A percentile compares a stretch with the other conserved stretches of the same genome.
phyloP scores from a whole-genome alignment of 2,113 vertebrate species.

The Jacana jacana region DNA sequence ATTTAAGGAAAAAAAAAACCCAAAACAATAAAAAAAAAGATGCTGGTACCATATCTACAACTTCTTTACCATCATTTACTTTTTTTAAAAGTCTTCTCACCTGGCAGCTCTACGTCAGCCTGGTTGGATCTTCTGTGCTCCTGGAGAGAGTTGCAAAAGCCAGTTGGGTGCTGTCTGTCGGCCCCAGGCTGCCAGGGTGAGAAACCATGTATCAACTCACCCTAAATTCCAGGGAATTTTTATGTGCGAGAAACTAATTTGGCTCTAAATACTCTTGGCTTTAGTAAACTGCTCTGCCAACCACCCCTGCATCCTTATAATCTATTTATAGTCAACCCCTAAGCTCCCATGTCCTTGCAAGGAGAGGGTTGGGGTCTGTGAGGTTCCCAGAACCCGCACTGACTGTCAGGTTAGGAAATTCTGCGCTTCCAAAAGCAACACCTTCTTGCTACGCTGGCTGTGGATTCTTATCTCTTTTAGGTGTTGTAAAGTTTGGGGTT shows the following conservation, averaged over 20 bases:
- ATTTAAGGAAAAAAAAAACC: background rate
- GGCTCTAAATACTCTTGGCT: background rate
- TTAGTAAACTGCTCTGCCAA: background rate
- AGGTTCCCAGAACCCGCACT: background rate
- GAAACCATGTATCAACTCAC: background rate
- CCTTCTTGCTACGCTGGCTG: background rate
- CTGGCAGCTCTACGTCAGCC: background rate
- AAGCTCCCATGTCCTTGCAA: constrained; percentile 3
- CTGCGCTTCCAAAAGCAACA: background rate
- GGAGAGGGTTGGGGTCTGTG: background rate
- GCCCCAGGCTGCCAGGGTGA: background rate
- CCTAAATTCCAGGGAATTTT: background rate
- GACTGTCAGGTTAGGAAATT: constrained; percentile 21
- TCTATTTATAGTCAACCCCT: background rate
- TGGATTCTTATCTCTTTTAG: constrained; percentile 28
- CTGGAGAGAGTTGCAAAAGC: background rate
- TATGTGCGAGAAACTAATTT: background rate
- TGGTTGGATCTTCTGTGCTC: background rate
- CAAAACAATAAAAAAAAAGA: too few relatives aligned
- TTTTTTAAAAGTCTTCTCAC: background rate
- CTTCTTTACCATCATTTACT: background rate
- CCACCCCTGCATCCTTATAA: background rate
- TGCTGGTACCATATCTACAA: background rate
- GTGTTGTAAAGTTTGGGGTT: constrained; percentile 26
- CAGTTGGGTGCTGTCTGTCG: background rate